Conservation (phyloP, 2,888 invertebrate species). For the Labia minor region DNA sequence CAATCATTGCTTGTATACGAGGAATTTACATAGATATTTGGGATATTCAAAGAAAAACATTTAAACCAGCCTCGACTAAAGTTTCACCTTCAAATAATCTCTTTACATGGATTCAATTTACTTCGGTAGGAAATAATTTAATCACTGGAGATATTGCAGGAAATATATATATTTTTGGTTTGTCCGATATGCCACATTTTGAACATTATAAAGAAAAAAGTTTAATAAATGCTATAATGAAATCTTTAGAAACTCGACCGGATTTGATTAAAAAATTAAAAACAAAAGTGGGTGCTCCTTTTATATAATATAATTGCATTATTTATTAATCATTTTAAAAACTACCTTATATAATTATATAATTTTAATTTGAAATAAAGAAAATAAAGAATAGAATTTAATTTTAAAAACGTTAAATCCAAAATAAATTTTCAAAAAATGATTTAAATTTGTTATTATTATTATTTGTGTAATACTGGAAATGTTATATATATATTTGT, state of each 20-base stretch:
- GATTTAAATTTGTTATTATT: no score
- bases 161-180: conserved; percentile 52
- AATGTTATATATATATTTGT: no score
- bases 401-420: no score
- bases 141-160: conserved; percentile 59
- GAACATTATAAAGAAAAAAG: conserved; percentile 56
- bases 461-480: no score
- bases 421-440: no score
- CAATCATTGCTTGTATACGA: conserved; percentile 57
- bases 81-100: conserved; percentile 38
- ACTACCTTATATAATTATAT: no score
- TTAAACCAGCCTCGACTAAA: conserved; percentile 53
- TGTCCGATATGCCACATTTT: conserved; percentile 65
- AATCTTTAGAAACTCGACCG: conserved; percentile 51
- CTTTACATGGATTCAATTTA: conserved; percentile 51
- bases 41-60: conserved; percentile 63
- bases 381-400: no score
- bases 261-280: conserved; percentile 49
- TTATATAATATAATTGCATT: conserved; percentile 1
- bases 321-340: no score
- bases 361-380: no score
- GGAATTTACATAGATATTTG: conserved; percentile 59
- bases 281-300: conserved; percentile 40
- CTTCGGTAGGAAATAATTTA: conserved; percentile 54
- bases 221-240: conserved; percentile 51